Percentiles rank a stretch among this genome's conserved stretches.
Evolutionary conservation across 2,888 invertebrate genomes (phyloP).

Genomic region (Pantelozetes paolii): DNA sequence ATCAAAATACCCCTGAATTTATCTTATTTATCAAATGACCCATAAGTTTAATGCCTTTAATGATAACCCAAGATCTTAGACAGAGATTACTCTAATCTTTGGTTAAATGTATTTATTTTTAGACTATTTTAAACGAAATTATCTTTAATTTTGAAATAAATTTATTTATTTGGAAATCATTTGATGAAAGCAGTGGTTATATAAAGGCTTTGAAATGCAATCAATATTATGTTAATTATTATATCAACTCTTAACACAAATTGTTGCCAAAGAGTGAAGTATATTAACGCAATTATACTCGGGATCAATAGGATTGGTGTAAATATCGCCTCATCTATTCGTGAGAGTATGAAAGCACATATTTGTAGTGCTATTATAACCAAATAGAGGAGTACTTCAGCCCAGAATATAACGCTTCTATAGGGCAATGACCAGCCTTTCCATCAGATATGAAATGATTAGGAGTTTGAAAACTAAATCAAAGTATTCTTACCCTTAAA

Average conservation of each 20-base stretch:
- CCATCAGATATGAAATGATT: neutral
- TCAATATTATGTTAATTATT: conserved; percentile 17
- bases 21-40: too few species aligned
- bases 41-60: too few species aligned
- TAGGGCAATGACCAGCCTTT: conserved; percentile 26
- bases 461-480: neutral
- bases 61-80: too few species aligned
- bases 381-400: neutral
- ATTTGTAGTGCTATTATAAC: neutral
- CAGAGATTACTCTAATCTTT: too few species aligned
- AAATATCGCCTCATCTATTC: conserved; percentile 13
- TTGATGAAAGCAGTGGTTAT: conserved; percentile 24
- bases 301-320: conserved; percentile 15
- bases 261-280: conserved; percentile 36
- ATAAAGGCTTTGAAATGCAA: conserved; percentile 28
- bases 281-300: conserved; percentile 22
- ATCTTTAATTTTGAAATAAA: too few species aligned
- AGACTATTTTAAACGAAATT: too few species aligned
- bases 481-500: conserved; percentile 10
- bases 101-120: too few species aligned
- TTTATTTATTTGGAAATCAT: neutral
- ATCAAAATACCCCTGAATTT: too few species aligned
- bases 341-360: conserved; percentile 21
- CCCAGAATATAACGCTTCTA: conserved; percentile 12
- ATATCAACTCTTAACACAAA: conserved; percentile 36